phyloP scores from a whole-genome alignment of 2,113 vertebrate genomes.

The Upupa epops region DNA sequence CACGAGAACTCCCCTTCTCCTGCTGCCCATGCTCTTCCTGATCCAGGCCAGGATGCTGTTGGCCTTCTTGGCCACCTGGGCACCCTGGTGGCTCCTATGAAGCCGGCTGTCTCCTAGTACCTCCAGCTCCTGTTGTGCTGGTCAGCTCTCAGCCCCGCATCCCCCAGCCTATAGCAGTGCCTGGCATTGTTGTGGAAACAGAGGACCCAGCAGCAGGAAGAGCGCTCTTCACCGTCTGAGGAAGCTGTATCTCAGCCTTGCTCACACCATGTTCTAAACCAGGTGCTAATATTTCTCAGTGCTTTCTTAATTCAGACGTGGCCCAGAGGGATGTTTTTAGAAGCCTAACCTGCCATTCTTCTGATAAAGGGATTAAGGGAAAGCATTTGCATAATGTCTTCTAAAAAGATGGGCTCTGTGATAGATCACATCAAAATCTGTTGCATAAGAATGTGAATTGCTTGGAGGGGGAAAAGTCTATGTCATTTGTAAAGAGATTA shows the following conservation, averaged over 20 bases:
- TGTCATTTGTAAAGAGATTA: slow-evolving; percentile 19
- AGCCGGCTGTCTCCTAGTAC: no score
- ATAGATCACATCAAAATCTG: slow-evolving; percentile 29
- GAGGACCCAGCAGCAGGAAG: no score
- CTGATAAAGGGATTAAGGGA: slow-evolving; percentile 49
- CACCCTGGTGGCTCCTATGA: no score
- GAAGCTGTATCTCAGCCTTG: background rate
- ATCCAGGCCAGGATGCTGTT: no score
- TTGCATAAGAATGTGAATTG: slow-evolving; percentile 10
- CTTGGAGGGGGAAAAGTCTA: background rate
- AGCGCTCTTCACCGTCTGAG: background rate
- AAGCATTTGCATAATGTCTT: slow-evolving; percentile 39
- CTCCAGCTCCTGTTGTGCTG: no score
- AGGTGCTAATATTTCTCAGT: background rate
- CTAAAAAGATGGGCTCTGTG: slow-evolving; percentile 12
- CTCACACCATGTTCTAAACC: background rate
- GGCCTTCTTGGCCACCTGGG: no score
- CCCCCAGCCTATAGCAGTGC: no score
- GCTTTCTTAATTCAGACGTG: background rate
- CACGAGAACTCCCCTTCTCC: no score
- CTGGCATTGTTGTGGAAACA: no score
- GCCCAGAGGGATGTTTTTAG: background rate
- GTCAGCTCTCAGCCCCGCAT: no score
- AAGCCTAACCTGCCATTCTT: slow-evolving; percentile 42
- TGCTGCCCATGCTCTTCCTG: no score